phyloP scores from a whole-genome alignment of 2,888 invertebrate genomes.

The Drosophila demipolita region DNA sequence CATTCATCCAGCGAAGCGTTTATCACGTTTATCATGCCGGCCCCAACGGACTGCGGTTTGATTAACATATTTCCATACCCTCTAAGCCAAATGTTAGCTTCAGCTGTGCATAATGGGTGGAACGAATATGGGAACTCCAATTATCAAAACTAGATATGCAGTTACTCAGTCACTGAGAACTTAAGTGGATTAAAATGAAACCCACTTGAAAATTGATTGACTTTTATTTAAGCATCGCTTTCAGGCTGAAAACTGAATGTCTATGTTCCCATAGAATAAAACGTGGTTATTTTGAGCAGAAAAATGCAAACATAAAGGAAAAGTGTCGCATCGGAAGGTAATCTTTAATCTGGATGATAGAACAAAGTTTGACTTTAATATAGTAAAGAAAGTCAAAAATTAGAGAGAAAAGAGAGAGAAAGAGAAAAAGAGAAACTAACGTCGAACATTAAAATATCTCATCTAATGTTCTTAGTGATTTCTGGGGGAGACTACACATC shows the following conservation, averaged over 20 bases:
- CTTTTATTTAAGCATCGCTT: background rate
- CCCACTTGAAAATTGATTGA: background rate
- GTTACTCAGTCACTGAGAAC: background rate
- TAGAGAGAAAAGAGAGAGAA: background rate
- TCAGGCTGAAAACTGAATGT: too few species aligned
- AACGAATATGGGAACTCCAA: conserved; percentile 12
- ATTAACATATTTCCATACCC: conserved; percentile 75
- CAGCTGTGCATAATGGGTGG: conserved; percentile 20
- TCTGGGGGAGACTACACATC: background rate
- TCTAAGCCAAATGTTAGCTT: conserved; percentile 11
- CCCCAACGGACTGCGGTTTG: conserved; percentile 47
- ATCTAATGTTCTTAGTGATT: background rate
- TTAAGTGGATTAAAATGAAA: background rate
- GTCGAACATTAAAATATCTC: background rate
- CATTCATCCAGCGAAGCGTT: conserved; percentile 75
- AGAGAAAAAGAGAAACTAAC: too few species aligned
- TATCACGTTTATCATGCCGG: conserved; percentile 69
- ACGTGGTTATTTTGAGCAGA: fast-evolving
- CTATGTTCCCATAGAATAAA: background rate
- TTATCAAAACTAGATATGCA: conserved; percentile 17
- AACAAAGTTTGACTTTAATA: background rate
- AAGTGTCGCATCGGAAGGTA: background rate
- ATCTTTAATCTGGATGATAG: background rate
- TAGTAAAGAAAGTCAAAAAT: background rate
- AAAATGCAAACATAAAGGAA: background rate